Evolutionary conservation across 2,797 vertebrate species (phyloP).

Genomic region (Calcarius lapponicus): DNA sequence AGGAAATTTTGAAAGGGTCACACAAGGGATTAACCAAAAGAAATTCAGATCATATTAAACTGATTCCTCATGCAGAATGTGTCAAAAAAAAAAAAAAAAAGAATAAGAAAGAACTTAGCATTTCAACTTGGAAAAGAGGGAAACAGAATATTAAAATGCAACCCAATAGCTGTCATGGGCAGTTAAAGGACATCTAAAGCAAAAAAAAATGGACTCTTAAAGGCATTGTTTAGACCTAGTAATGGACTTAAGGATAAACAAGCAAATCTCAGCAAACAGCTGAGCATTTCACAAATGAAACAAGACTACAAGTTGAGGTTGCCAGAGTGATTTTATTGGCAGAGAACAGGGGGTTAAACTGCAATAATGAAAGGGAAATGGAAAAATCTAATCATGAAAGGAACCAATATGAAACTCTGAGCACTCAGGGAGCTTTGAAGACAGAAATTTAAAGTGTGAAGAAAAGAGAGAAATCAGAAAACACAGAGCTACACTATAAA

Average conservation of each 20-base stretch:
- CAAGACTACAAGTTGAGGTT: neutral
- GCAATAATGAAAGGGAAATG: neutral
- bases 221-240: neutral
- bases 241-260: neutral
- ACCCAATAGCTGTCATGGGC: neutral
- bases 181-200: neutral
- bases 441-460: neutral
- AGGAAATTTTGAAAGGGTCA: constrained; percentile 17
- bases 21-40: neutral
- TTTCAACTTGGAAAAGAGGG: neutral
- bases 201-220: neutral
- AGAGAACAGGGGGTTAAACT: neutral
- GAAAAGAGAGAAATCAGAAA: neutral
- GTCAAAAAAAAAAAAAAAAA: neutral
- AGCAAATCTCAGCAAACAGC: neutral
- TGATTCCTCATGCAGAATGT: neutral
- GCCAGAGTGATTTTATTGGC: neutral
- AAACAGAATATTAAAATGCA: neutral
- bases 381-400: neutral
- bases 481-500: neutral
- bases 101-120: neutral
- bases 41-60: neutral
- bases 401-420: neutral
- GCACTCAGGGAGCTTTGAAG: neutral
- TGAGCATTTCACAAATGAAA: neutral